Base-by-base conservation (phyloP, 2,113 vertebrate species). In the Haplotaxodon microlepis region DNA sequence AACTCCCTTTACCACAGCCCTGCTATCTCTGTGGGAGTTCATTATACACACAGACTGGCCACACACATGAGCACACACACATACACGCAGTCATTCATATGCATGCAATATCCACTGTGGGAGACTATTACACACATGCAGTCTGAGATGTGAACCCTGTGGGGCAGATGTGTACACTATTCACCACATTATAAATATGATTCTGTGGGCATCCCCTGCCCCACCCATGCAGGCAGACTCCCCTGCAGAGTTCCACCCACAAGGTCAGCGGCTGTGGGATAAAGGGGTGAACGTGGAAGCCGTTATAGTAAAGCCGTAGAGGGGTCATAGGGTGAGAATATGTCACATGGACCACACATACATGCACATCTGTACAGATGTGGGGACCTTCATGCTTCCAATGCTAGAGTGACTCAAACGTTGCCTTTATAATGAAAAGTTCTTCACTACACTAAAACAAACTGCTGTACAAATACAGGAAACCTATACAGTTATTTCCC, bases 1-100 rank as follows among this genome's bases (percentile, higher is more conserved):
- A 94, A 91, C 93, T 92, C 95, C 93, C 94, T 83, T 79, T 54
- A 90, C 93, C 92, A 36, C 89, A 95, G 71, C 66, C 86, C 90
- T 94, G 88, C 95, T 94, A 94, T 93, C 93, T 93, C 88, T 87
- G 94, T 94, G 92, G 93, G 93, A 93, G 93, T 94, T 93, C 91
- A 93, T 91, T 87, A 92, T 47, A 84, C 84, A 90, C 91, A 91
- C 86, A 93, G 51, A 89, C 66, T 38, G 88, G 83, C 90, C 90
- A 91, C 93, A 96, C 89, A 90, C 76, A 92, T 17, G 61, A 40
- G 36, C 29, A 27, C 53, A 31, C 81, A 61, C 50, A 59, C 34
- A 88, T 34, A 83, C 27, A 63, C 73, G 82, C 36, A 45, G 63
- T 34, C 87, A 85, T 81, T 84, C 86, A 90, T 9, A 51, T 42